Percentiles rank a stretch among this genome's conserved stretches.
Conservation (phyloP, 2,888 invertebrate genomes). For the Philereme transversata region DNA sequence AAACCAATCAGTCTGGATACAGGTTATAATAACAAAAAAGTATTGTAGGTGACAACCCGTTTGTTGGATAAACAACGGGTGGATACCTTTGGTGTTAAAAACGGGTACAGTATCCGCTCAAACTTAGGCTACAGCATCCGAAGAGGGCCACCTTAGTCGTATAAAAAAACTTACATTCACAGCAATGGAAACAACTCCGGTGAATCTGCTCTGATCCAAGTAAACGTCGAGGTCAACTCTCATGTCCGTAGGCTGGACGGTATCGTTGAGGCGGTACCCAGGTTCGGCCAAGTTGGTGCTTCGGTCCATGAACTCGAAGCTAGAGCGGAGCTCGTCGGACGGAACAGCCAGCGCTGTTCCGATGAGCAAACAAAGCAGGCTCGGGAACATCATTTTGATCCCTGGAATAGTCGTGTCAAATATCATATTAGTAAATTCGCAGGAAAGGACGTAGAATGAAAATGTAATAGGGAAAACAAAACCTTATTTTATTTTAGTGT, state of each 20-base stretch:
- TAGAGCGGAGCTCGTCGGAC: constrained; percentile 55
- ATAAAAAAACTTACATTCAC: constrained; percentile 60
- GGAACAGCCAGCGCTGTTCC: constrained; percentile 57
- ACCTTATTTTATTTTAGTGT: too few relatives aligned
- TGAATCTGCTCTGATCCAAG: constrained; percentile 55
- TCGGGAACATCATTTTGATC: constrained; percentile 56
- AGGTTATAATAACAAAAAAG: too few relatives aligned
- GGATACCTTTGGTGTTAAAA: too few relatives aligned
- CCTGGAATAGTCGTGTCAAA: constrained; percentile 43
- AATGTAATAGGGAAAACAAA: too few relatives aligned
- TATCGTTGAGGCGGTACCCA: constrained; percentile 60
- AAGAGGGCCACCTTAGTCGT: background rate
- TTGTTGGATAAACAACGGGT: too few relatives aligned
- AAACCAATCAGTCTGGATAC: too few relatives aligned
- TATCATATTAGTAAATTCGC: too few relatives aligned
- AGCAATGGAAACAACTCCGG: constrained; percentile 55
- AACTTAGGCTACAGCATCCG: too few relatives aligned
- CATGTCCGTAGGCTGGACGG: constrained; percentile 58
- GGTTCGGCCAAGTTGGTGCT: constrained; percentile 62
- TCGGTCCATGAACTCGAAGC: constrained; percentile 60
- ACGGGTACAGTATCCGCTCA: too few relatives aligned
- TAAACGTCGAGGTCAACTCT: constrained; percentile 65
- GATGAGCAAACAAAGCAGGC: constrained; percentile 52
- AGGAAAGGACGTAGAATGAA: too few relatives aligned
- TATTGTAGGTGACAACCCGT: too few relatives aligned